Evolutionary conservation across 1,140 invertebrate species (phyloP).

Genomic region (Branchinecta lynchi): DNA sequence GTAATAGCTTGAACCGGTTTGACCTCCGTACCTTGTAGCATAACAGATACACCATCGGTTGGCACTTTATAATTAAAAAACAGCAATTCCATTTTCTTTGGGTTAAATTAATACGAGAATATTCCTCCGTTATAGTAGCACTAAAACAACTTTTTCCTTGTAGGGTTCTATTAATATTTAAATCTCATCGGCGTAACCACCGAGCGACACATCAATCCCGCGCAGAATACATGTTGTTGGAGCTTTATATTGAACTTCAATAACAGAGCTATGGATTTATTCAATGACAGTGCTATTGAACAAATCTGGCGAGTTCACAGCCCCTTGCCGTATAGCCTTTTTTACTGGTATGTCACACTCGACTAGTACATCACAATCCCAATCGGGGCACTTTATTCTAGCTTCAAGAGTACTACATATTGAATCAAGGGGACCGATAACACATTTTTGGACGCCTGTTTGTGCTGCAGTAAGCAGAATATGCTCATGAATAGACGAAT

Average conservation of each 20-base stretch:
- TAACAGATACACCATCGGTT: too few species aligned
- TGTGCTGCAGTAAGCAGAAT: background rate
- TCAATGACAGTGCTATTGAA: too few species aligned
- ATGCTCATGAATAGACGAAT: too few species aligned
- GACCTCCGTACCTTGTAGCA: too few species aligned
- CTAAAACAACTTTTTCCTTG: background rate
- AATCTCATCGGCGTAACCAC: background rate
- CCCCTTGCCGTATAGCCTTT: background rate
- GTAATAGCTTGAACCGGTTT: too few species aligned
- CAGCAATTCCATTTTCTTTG: conserved; percentile 5
- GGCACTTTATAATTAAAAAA: too few species aligned
- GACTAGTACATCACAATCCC: conserved; percentile 10
- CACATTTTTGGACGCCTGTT: background rate
- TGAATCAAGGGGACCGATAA: conserved; percentile 5
- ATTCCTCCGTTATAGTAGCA: background rate
- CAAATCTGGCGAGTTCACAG: too few species aligned
- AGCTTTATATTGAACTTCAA: too few species aligned
- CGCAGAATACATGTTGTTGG: too few species aligned
- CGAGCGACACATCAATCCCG: conserved; percentile 8
- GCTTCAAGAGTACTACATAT: background rate
- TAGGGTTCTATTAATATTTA: conserved; percentile 7
- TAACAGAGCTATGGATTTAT: too few species aligned
- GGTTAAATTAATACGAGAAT: conserved; percentile 9
- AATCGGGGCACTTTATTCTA: too few species aligned
- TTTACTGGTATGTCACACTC: conserved; percentile 6